phyloP scores from a whole-genome alignment of 2,113 vertebrate genomes.

The Nettapus auritus region DNA sequence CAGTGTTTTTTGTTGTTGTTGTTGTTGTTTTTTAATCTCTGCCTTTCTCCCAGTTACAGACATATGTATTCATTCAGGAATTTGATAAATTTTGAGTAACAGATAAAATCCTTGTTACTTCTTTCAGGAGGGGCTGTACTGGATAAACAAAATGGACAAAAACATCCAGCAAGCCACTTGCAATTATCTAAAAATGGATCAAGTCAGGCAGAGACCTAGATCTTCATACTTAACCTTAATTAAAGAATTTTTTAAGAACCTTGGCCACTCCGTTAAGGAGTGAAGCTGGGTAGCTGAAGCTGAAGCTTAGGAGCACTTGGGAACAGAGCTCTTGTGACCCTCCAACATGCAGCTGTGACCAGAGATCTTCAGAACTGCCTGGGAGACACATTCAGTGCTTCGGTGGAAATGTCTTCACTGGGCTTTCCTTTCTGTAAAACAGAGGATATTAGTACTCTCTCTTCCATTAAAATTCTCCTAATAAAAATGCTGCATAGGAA shows the following conservation, averaged over 20 bases:
- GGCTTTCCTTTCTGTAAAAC: background rate
- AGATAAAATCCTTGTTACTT: background rate
- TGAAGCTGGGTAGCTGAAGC: too few species aligned
- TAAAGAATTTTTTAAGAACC: background rate
- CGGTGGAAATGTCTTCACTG: background rate
- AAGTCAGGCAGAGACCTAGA: background rate
- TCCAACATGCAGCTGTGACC: background rate
- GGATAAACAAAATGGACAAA: background rate
- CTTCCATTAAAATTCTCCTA: background rate
- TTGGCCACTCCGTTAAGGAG: background rate
- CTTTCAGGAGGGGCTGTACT: background rate
- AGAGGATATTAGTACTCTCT: background rate
- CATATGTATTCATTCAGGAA: background rate
- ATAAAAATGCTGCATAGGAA: rapidly evolving
- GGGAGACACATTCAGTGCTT: background rate
- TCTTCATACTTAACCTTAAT: background rate
- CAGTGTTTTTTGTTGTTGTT: background rate
- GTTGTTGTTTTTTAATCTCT: background rate
- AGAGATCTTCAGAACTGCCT: background rate
- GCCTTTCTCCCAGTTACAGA: background rate
- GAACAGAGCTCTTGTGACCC: background rate
- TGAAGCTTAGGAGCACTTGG: too few species aligned
- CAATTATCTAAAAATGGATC: background rate
- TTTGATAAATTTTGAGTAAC: background rate
- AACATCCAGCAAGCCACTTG: background rate